These are phyloP conservation scores for Takifugu ocellatus DNA, from an alignment of 2,797 vertebrate genomes.

Conservation along the genomic window DNA sequence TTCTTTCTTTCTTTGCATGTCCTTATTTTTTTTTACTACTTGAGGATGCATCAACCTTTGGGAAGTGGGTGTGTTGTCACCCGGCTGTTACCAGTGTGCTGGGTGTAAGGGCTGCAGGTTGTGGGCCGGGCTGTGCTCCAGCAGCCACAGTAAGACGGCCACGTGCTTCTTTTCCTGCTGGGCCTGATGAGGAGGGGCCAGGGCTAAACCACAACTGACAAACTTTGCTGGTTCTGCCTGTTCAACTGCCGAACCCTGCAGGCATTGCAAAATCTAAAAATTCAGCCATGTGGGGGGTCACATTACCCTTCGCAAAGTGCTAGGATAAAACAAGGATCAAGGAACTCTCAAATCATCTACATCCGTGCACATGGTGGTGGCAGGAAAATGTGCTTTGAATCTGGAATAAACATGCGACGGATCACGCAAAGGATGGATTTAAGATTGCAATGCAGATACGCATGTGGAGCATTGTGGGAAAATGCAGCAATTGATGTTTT, in stretches of 20 bases:
- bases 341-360: not conserved
- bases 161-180: not conserved
- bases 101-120: not conserved
- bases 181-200: not conserved
- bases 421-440: too few species aligned
- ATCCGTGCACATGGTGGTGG: not conserved
- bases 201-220: not conserved
- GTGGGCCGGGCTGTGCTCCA: not conserved
- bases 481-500: too few species aligned
- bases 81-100: not conserved
- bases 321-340: not conserved
- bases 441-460: too few species aligned
- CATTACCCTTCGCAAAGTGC: not conserved
- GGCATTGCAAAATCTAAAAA: not conserved
- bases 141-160: not conserved
- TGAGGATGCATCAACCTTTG: not conserved
- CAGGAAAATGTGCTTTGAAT: too few species aligned
- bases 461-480: too few species aligned
- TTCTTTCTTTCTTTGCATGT: not conserved
- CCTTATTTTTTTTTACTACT: not conserved
- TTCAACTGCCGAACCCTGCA: not conserved
- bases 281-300: not conserved
- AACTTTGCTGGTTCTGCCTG: not conserved
- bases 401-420: too few species aligned
- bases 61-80: slow-evolving; percentile 1